Evolutionary conservation across 2,888 invertebrate genomes (phyloP).

Genomic region (Diaperis boleti): DNA sequence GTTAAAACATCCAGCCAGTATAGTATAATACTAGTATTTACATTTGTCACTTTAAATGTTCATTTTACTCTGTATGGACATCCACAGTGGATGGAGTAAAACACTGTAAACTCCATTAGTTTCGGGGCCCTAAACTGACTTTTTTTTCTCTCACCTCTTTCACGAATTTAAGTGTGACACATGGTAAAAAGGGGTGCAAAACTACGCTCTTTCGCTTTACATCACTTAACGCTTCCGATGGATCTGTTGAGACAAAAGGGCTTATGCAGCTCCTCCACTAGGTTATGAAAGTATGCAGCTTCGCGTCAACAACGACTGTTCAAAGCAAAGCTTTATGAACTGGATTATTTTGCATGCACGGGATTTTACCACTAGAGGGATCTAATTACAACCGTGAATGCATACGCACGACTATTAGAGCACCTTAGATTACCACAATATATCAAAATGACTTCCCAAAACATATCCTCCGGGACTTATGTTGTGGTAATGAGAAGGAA

Average conservation of each 20-base stretch:
- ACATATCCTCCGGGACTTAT: constrained; percentile 18
- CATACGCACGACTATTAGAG: constrained; percentile 29
- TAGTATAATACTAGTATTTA: no score
- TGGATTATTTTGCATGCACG: constrained; percentile 26
- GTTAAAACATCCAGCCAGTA: no score
- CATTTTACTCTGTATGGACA: no score
- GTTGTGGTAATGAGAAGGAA: constrained; percentile 3
- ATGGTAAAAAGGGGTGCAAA: no score
- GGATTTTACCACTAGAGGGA: constrained; percentile 22
- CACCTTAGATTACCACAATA: constrained; percentile 16
- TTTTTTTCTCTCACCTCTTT: no score
- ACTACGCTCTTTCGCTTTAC: no score
- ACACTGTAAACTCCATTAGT: no score
- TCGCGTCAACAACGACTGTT: constrained; percentile 36
- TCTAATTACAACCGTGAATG: constrained; percentile 27
- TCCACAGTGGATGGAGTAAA: no score
- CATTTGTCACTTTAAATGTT: no score
- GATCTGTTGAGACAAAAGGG: constrained; percentile 36
- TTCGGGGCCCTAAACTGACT: no score
- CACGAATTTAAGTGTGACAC: no score
- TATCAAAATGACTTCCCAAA: constrained; percentile 28
- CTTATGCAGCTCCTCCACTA: constrained; percentile 37
- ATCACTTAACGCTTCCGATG: constrained; percentile 38
- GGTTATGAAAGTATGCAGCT: constrained; percentile 39
- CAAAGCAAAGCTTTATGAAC: constrained; percentile 27